These are phyloP conservation scores for Lytechinus variegatus DNA, from an alignment of 35 echinoderm and acorn worm species.

Conservation along the genomic window DNA sequence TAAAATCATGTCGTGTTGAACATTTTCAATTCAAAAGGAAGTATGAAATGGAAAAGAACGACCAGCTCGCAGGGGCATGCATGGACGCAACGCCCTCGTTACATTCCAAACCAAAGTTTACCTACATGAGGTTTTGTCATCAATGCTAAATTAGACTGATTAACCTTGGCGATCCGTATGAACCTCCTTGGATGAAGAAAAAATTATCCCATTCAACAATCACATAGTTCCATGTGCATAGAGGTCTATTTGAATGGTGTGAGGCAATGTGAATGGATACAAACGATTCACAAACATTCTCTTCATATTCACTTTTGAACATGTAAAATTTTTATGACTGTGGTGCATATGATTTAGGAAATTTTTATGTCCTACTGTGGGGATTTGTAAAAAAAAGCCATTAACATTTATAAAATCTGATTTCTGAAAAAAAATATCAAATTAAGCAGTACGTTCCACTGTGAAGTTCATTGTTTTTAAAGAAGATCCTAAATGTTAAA, in stretches of 20 bases:
- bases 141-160: neutral
- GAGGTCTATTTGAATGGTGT: neutral
- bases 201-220: neutral
- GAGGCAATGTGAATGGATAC: too few relatives aligned
- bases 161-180: neutral
- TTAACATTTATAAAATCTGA: too few relatives aligned
- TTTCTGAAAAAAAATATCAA: too few relatives aligned
- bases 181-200: neutral
- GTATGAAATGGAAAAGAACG: neutral
- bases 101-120: neutral
- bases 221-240: neutral
- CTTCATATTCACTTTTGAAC: too few relatives aligned
- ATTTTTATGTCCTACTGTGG: too few relatives aligned
- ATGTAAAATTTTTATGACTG: too few relatives aligned
- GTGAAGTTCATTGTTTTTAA: too few relatives aligned
- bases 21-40: neutral
- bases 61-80: neutral
- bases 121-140: conserved; percentile 10
- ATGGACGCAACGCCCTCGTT: neutral
- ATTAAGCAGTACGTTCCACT: too few relatives aligned
- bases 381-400: too few relatives aligned
- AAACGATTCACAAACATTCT: too few relatives aligned
- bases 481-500: too few relatives aligned
- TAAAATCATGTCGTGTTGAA: neutral
- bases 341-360: too few relatives aligned